These are phyloP conservation scores for Bovichtus variegatus DNA, from an alignment of 2,797 vertebrate genomes.

Conservation along the genomic window DNA sequence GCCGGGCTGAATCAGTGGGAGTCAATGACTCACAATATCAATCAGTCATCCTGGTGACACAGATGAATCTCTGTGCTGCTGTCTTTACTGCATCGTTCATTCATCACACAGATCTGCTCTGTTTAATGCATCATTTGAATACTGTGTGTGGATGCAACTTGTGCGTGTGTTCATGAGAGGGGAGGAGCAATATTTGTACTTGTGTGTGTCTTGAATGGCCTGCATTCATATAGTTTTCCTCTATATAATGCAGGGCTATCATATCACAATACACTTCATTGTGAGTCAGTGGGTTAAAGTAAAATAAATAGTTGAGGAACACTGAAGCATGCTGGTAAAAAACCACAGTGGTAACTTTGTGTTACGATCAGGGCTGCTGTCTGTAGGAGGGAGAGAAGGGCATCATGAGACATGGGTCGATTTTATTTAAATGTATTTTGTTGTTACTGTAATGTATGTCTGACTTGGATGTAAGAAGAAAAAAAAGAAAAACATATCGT, in stretches of 20 bases:
- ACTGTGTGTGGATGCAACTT: slow-evolving; percentile 25
- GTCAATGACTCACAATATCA: slow-evolving; percentile 54
- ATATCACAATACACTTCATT: slow-evolving; percentile 65
- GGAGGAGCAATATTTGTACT: slow-evolving; percentile 15
- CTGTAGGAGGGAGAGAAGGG: not conserved
- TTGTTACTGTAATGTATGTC: not conserved
- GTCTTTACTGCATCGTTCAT: slow-evolving; percentile 35
- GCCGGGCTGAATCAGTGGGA: slow-evolving; percentile 16
- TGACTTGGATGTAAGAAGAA: too few species aligned
- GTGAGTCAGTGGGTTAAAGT: slow-evolving; percentile 65
- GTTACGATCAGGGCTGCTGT: not conserved
- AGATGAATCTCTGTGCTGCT: slow-evolving; percentile 56
- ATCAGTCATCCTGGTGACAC: slow-evolving; percentile 43
- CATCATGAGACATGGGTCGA: not conserved
- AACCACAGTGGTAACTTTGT: slow-evolving; percentile 36
- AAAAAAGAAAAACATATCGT: too few species aligned
- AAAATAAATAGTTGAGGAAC: slow-evolving; percentile 34
- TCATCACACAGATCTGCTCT: slow-evolving; percentile 57
- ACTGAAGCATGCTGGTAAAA: not conserved
- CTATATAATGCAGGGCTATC: slow-evolving; percentile 42
- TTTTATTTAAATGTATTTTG: not conserved
- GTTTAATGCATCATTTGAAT: slow-evolving; percentile 39
- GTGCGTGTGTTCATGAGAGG: slow-evolving; percentile 9
- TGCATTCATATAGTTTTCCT: slow-evolving; percentile 50
- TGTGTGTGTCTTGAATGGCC: slow-evolving; percentile 49